A percentile compares a stretch with the other conserved stretches of the same genome.
These are phyloP conservation scores for Myoxocephalus aenaeus DNA, from an alignment of 2,797 vertebrate species.

Conservation along the genomic window DNA sequence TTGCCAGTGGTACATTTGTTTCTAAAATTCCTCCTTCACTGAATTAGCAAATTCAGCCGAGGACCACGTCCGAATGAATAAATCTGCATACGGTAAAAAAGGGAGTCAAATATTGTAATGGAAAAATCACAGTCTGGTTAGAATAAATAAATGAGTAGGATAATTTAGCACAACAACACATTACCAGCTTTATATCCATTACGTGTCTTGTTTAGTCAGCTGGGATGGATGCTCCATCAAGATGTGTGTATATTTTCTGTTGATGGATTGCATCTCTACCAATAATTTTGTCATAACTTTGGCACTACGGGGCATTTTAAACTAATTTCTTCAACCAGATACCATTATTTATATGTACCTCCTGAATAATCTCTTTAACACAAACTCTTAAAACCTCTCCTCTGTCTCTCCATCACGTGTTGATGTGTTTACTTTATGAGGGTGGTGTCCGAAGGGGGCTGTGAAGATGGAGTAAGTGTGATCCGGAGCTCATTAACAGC, in stretches of 20 bases:
- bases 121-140: background rate
- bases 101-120: background rate
- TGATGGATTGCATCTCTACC: constrained; percentile 6
- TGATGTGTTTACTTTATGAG: constrained; percentile 37
- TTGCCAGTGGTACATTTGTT: background rate
- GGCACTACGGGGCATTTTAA: constrained; percentile 20
- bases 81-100: background rate
- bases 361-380: constrained; percentile 20
- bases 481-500: constrained; percentile 48
- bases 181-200: background rate
- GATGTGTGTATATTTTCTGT: background rate
- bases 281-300: constrained; percentile 32
- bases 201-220: constrained; percentile 4
- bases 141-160: background rate
- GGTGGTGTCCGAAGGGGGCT: constrained; percentile 28
- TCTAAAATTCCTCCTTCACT: background rate
- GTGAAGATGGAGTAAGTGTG: constrained; percentile 29
- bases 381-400: constrained; percentile 24
- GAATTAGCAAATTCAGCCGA: background rate
- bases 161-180: background rate
- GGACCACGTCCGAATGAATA: background rate
- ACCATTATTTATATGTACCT: constrained; percentile 10
- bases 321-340: constrained; percentile 19
- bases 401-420: constrained; percentile 8
- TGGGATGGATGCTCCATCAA: background rate